Conservation (phyloP, 2,888 invertebrate species). For the Cacoxenus indagator region DNA sequence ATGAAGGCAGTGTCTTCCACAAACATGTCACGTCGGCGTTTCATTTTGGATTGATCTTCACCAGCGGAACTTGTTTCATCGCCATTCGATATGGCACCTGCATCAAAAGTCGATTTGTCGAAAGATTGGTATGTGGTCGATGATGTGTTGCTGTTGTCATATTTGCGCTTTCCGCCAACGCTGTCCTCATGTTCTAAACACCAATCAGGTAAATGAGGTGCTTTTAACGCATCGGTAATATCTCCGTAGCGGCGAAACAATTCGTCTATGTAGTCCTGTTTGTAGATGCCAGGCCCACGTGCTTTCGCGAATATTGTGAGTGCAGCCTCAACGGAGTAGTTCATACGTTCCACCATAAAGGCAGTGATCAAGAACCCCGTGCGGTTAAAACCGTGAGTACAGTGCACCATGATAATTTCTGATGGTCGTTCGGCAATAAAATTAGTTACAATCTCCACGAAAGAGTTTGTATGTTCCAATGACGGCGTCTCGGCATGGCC, state of each 20-base stretch:
- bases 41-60: slow-evolving; percentile 68
- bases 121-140: no score
- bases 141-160: no score
- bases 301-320: slow-evolving; percentile 79
- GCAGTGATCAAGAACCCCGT: slow-evolving; percentile 96
- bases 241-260: slow-evolving; percentile 85
- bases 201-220: slow-evolving; percentile 90
- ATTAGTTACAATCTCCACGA: slow-evolving; percentile 83
- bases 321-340: slow-evolving; percentile 88
- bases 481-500: slow-evolving; percentile 96
- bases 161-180: no score
- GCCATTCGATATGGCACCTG: no score
- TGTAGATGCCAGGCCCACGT: slow-evolving; percentile 93
- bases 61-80: slow-evolving; percentile 45
- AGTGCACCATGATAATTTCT: slow-evolving; percentile 83
- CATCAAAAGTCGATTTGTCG: no score
- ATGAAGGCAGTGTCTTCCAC: no score
- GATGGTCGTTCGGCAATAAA: slow-evolving; percentile 86
- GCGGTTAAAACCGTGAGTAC: slow-evolving; percentile 98
- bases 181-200: slow-evolving; percentile 78
- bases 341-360: slow-evolving; percentile 88
- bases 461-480: slow-evolving; percentile 84
- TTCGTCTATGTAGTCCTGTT: slow-evolving; percentile 87
- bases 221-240: slow-evolving; percentile 77
- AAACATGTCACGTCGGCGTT: slow-evolving; percentile 72